These are phyloP conservation scores for Pachyuromys duprasi DNA, from an alignment of 2,797 vertebrate genomes.

Conservation along the genomic window DNA sequence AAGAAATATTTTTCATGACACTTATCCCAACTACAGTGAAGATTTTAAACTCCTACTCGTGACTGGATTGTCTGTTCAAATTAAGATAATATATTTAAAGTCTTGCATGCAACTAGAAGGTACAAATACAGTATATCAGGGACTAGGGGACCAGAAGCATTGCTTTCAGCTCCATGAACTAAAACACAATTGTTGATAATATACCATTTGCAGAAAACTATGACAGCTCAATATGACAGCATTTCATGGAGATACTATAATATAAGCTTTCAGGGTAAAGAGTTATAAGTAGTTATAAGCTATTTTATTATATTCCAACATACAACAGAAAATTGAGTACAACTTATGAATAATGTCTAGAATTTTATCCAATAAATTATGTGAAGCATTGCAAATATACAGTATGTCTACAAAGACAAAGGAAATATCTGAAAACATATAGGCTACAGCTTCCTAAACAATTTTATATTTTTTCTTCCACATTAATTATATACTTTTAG, in stretches of 20 bases:
- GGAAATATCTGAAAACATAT: background rate
- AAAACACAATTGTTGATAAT: background rate
- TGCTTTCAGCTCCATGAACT: background rate
- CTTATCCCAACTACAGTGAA: background rate
- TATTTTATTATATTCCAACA: constrained; percentile 1
- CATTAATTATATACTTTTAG: background rate
- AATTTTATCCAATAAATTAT: constrained; percentile 49
- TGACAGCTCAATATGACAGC: background rate
- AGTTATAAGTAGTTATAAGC: background rate
- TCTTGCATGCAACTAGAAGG: background rate
- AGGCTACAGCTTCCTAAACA: constrained; percentile 13
- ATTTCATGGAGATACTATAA: background rate
- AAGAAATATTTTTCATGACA: background rate
- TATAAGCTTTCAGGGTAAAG: background rate
- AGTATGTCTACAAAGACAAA: background rate
- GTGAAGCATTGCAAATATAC: background rate
- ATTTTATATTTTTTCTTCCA: constrained; percentile 16
- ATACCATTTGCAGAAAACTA: background rate
- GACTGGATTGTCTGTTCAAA: background rate
- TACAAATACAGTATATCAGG: background rate
- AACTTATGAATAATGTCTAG: background rate
- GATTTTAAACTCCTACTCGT: background rate
- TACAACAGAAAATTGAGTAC: background rate
- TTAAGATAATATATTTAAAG: background rate
- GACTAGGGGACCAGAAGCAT: background rate